These are phyloP conservation scores for Aurelia sp. DNA, from an alignment of 30 jellyfish, hydroid and myxozoan species.

Conservation along the genomic window DNA sequence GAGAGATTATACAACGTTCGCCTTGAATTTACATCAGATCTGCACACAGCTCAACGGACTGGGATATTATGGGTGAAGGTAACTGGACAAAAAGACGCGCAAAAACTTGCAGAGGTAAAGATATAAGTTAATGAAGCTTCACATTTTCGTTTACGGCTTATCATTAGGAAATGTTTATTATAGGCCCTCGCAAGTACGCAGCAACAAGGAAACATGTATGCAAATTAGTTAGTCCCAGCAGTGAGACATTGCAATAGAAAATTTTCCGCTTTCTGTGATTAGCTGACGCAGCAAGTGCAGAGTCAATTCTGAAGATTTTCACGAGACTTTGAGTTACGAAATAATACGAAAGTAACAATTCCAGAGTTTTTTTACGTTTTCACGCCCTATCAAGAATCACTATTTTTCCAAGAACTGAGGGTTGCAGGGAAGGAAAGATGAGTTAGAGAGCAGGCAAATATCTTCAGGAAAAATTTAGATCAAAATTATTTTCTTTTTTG, in stretches of 20 bases:
- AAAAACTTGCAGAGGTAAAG: constrained; percentile 40
- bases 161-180: neutral
- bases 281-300: neutral
- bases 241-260: neutral
- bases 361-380: too few species aligned
- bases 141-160: neutral
- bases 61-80: constrained; percentile 62
- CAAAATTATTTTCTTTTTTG: too few species aligned
- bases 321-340: neutral
- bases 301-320: neutral
- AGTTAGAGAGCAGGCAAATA: too few species aligned
- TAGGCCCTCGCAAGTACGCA: constrained; percentile 2
- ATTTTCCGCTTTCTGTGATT: constrained; percentile 19
- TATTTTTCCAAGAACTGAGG: too few species aligned
- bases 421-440: too few species aligned
- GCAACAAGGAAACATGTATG: constrained; percentile 13
- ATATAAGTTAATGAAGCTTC: neutral
- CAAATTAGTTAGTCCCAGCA: neutral
- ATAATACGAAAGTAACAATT: too few species aligned
- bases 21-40: constrained; percentile 41
- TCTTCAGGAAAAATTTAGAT: too few species aligned
- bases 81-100: constrained; percentile 29
- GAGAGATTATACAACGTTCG: constrained; percentile 30
- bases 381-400: too few species aligned
- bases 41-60: constrained; percentile 21